Conservation (phyloP, 2,113 vertebrate genomes). For the Chamaea fasciata region DNA sequence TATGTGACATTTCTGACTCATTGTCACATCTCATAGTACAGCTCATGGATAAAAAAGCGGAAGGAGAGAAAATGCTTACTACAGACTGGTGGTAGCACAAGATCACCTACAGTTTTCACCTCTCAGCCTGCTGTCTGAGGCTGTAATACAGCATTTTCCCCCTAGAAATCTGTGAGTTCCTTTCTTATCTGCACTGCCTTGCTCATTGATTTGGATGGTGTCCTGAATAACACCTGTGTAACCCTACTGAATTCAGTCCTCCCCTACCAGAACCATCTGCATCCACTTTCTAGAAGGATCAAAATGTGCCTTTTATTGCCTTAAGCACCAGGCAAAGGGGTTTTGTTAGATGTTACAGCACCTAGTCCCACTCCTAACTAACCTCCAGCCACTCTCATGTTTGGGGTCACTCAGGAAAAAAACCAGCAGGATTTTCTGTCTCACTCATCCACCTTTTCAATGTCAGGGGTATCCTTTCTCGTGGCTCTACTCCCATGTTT, state of each 20-base stretch:
- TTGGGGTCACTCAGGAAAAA: not conserved
- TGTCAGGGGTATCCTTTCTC: fast-evolving
- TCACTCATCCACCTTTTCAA: fast-evolving
- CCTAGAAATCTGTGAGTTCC: not conserved
- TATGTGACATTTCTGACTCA: not conserved
- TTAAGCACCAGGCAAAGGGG: not conserved
- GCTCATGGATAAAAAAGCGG: not conserved
- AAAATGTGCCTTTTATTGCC: not conserved
- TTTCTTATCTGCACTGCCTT: not conserved
- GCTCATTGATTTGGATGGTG: not conserved
- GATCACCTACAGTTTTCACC: not conserved
- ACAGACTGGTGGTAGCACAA: not conserved
- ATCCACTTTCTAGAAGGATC: not conserved
- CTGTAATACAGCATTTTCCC: not conserved
- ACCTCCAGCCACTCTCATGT: not conserved
- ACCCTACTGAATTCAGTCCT: not conserved
- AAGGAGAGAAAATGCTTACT: not conserved
- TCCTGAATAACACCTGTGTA: not conserved
- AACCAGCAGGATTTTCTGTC: not conserved
- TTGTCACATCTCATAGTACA: not conserved
- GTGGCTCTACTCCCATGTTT: not conserved
- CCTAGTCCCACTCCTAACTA: not conserved
- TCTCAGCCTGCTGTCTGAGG: not conserved
- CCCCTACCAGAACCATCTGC: not conserved
- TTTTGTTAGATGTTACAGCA: not conserved